Percentiles rank a stretch among this genome's conserved stretches.
phyloP scores from a whole-genome alignment of 2,113 vertebrate genomes.

The Serilophus lunatus region DNA sequence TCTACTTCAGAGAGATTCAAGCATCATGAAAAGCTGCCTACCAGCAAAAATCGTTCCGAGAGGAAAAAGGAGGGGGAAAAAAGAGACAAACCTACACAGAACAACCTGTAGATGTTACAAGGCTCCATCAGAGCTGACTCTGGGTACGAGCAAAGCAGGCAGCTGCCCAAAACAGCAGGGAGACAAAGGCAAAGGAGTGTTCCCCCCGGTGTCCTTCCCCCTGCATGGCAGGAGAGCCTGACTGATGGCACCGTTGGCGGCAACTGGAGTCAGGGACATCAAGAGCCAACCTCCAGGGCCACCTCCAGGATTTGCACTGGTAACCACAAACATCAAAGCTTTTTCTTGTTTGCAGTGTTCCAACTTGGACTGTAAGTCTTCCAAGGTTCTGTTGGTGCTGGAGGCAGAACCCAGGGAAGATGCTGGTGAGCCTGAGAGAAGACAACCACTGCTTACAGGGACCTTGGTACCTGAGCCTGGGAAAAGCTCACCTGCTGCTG shows the following conservation, averaged over 20 bases:
- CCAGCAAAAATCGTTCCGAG: not conserved
- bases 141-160: not conserved
- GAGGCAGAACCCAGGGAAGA: not conserved
- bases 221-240: not conserved
- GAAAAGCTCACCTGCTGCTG: not conserved
- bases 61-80: not conserved
- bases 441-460: not conserved
- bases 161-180: not conserved
- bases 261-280: not conserved
- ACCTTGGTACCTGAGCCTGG: rapidly evolving
- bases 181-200: not conserved
- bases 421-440: not conserved
- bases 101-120: not conserved
- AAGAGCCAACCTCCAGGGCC: not conserved
- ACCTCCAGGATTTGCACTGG: rapidly evolving
- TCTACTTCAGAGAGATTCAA: not conserved
- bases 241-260: not conserved
- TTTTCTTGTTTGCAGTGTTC: not conserved
- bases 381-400: not conserved
- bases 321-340: not conserved
- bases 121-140: not conserved
- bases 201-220: not conserved
- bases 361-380: not conserved
- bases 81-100: not conserved
- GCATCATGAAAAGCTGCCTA: not conserved